These are phyloP conservation scores for Branchellion lobata DNA, from an alignment of 2,888 invertebrate species.

Conservation along the genomic window DNA sequence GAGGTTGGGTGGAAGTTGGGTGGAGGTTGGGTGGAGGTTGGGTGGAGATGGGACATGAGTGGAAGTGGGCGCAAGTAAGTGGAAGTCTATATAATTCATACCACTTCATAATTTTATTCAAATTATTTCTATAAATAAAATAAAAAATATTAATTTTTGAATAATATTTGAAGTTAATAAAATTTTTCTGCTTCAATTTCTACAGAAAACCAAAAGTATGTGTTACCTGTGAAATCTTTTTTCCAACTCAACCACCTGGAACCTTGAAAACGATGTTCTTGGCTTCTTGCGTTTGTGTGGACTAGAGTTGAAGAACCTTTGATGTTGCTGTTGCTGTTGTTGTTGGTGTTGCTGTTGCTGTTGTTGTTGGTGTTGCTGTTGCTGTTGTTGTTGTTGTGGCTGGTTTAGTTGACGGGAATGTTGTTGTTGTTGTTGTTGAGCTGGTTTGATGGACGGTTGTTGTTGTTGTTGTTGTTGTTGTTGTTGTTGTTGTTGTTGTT, in stretches of 20 bases:
- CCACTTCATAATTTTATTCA: no score
- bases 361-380: constrained; percentile 69
- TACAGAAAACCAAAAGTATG: neutral
- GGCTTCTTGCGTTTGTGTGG: constrained; percentile 99
- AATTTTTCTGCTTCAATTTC: no score
- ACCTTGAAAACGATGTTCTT: constrained; percentile 90
- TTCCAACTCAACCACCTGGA: constrained; percentile 72
- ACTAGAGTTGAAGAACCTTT: constrained; percentile 96
- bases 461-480: neutral
- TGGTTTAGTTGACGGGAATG: constrained; percentile 59
- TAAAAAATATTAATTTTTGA: no score
- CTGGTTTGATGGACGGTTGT: neutral
- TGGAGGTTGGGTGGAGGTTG: no score
- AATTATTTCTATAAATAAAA: no score
- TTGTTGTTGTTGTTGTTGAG: constrained; percentile 72
- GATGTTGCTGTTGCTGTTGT: constrained; percentile 59
- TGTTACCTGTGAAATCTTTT: constrained; percentile 83
- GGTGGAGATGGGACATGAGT: no score
- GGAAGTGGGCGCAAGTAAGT: no score
- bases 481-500: neutral
- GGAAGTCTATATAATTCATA: no score
- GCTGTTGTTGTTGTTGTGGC: constrained; percentile 70
- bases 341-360: constrained; percentile 67
- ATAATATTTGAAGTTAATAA: no score
- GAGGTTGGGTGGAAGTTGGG: no score